Conservation (phyloP, 2,797 vertebrate species). For the Geotrypetes seraphini region DNA sequence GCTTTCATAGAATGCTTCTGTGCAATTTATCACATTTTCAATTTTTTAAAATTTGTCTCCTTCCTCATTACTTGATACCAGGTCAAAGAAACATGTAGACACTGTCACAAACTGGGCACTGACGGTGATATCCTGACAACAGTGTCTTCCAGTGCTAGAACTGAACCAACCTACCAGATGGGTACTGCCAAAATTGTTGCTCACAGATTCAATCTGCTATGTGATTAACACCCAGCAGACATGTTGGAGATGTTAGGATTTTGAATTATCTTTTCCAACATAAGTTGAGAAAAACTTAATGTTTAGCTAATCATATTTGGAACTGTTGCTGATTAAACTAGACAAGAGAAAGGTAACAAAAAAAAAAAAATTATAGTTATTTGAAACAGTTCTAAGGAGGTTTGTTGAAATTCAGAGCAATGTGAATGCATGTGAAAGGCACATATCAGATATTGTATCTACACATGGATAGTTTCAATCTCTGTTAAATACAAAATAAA, state of each 20-base stretch:
- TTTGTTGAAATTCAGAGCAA: too few species aligned
- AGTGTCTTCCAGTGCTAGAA: not conserved
- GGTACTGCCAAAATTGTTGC: not conserved
- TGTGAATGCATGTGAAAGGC: too few species aligned
- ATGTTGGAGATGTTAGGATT: not conserved
- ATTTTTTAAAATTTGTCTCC: not conserved
- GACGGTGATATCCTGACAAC: not conserved
- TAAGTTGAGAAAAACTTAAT: too few species aligned
- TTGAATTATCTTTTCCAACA: too few species aligned
- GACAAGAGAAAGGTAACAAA: too few species aligned
- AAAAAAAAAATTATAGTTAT: too few species aligned
- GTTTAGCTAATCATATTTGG: too few species aligned
- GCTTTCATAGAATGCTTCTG: constrained; percentile 2
- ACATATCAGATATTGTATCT: too few species aligned
- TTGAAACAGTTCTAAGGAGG: too few species aligned
- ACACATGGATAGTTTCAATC: too few species aligned
- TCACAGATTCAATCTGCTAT: not conserved
- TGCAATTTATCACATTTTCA: not conserved
- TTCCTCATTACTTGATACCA: constrained; percentile 5
- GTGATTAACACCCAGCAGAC: constrained; percentile 1
- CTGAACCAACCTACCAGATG: not conserved
- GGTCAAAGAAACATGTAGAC: constrained; percentile 1
- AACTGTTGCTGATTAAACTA: too few species aligned
- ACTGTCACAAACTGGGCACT: not conserved
- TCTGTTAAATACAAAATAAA: too few species aligned